Conservation (phyloP, 2,888 invertebrate genomes). For the Gandaritis pyraliata region DNA sequence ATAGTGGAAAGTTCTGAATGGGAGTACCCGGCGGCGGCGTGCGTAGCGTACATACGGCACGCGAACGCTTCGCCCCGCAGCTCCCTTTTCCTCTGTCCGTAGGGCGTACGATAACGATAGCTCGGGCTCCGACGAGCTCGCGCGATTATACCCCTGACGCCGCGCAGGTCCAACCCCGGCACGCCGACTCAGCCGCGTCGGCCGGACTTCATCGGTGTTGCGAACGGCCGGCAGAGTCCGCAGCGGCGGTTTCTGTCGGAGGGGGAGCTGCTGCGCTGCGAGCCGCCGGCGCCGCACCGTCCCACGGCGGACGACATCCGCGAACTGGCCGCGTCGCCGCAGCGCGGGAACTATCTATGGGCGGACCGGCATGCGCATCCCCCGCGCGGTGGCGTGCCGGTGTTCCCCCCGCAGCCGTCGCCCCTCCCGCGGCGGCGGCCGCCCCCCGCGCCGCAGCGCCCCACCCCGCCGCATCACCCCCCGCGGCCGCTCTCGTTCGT, state of each 20-base stretch:
- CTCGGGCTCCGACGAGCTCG: constrained; percentile 83
- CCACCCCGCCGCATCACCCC: constrained; percentile 60
- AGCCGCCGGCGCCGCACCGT: constrained; percentile 88
- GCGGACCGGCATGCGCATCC: constrained; percentile 76
- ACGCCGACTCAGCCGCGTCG: constrained; percentile 95
- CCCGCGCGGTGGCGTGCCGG: constrained; percentile 63
- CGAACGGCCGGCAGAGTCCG: constrained; percentile 86
- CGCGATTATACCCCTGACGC: constrained; percentile 83
- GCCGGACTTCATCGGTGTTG: constrained; percentile 94
- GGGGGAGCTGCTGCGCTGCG: constrained; percentile 91
- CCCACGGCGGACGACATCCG: constrained; percentile 89
- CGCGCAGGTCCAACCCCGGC: constrained; percentile 94
- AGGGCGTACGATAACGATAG: constrained; percentile 84
- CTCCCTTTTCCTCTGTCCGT: constrained; percentile 84
- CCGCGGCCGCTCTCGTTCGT: constrained; percentile 94
- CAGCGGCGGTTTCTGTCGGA: constrained; percentile 92
- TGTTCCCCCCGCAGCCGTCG: constrained; percentile 71
- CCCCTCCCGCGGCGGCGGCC: constrained; percentile 66
- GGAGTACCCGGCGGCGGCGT: constrained; percentile 58
- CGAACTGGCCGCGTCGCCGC: constrained; percentile 94
- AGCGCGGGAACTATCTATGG: constrained; percentile 85
- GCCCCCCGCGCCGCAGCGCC: constrained; percentile 75
- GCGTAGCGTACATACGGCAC: constrained; percentile 61
- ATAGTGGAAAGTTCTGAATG: constrained; percentile 35
- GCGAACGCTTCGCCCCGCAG: constrained; percentile 81